These are phyloP conservation scores for Mesorhabditis sp. DNA, from an alignment of 2,888 invertebrate genomes.

Conservation along the genomic window DNA sequence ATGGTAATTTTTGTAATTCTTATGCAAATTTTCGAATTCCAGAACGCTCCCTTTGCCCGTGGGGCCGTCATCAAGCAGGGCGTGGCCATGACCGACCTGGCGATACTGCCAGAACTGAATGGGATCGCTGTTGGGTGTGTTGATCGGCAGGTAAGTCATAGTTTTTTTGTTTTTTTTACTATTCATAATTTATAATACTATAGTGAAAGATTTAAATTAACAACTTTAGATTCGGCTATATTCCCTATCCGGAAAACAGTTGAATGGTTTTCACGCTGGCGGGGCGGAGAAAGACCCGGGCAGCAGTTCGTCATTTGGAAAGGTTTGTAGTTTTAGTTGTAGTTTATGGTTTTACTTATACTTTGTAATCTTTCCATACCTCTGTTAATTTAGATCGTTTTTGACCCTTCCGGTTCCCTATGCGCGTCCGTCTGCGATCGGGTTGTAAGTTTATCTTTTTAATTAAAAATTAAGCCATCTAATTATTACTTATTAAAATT, in stretches of 20 bases:
- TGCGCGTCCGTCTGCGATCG: conserved; percentile 18
- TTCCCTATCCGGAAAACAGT: background rate
- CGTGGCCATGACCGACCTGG: background rate
- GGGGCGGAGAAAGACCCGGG: background rate
- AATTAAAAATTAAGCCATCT: background rate
- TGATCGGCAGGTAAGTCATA: background rate
- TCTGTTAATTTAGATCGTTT: background rate
- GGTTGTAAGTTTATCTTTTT: background rate
- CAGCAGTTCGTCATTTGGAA: background rate
- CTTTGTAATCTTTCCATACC: background rate
- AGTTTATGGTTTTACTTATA: background rate
- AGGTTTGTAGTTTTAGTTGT: background rate
- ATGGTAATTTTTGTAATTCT: background rate
- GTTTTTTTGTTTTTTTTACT: no score
- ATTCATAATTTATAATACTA: no score
- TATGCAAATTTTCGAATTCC: background rate
- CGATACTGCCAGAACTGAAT: background rate
- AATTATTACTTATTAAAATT: background rate
- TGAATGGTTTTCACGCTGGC: background rate
- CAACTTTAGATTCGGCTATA: background rate
- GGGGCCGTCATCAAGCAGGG: conserved; percentile 1
- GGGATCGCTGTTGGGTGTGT: conserved; percentile 5
- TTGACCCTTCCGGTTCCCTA: conserved; percentile 19
- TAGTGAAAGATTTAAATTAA: no score
- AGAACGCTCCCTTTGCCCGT: background rate